A percentile compares a stretch with the other conserved stretches of the same genome.
phyloP scores from a whole-genome alignment of 2,797 vertebrate genomes.

The Brachyrhaphis roseni region DNA sequence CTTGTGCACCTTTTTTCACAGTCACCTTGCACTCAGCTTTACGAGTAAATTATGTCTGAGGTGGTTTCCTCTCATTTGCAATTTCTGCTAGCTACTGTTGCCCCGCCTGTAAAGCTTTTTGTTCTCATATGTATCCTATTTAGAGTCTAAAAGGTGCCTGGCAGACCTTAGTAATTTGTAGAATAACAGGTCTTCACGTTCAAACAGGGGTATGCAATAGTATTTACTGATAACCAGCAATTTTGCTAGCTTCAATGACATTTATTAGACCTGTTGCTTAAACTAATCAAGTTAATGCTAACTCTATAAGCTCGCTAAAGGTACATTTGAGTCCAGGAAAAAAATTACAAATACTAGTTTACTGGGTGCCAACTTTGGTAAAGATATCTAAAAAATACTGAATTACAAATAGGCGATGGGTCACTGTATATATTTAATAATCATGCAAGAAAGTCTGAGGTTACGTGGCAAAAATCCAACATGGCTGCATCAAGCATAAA shows the following conservation, averaged over 20 bases:
- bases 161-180: background rate
- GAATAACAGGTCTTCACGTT: background rate
- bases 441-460: background rate
- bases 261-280: background rate
- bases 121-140: background rate
- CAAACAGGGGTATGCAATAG: background rate
- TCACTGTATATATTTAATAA: background rate
- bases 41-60: conserved; percentile 47
- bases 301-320: conserved; percentile 2
- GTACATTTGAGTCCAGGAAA: background rate
- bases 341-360: background rate
- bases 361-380: background rate
- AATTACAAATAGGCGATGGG: background rate
- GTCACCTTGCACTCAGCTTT: conserved; percentile 40
- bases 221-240: background rate
- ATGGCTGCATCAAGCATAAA: background rate
- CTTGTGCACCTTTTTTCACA: conserved; percentile 40
- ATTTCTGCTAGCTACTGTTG: conserved; percentile 19
- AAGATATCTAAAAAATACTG: background rate
- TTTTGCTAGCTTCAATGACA: background rate
- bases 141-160: background rate
- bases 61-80: conserved; percentile 56
- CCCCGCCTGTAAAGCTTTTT: conserved; percentile 11
- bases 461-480: background rate
- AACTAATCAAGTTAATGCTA: background rate